Evolutionary conservation across 92 coral and sea anemone species (phyloP).

Genomic region (Anthopleura xanthogrammica): DNA sequence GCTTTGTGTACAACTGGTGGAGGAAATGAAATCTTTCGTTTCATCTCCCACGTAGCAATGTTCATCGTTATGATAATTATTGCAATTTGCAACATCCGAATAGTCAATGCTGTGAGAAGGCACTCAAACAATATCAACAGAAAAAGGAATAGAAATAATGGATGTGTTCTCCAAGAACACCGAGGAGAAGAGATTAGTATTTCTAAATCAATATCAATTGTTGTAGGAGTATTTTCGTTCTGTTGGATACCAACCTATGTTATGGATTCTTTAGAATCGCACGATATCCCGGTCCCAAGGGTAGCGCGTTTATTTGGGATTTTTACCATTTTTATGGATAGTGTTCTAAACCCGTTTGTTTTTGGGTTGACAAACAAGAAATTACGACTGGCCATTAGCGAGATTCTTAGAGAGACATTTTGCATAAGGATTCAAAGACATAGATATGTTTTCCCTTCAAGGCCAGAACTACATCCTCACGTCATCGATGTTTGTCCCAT

Average conservation of each 20-base stretch:
- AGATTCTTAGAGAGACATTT: slow-evolving; percentile 4
- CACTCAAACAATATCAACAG: slow-evolving; percentile 22
- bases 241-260: slow-evolving; percentile 61
- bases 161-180: slow-evolving; percentile 1
- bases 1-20: slow-evolving; percentile 55
- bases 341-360: slow-evolving; percentile 45
- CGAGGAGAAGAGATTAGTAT: slow-evolving; percentile 54
- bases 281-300: slow-evolving; percentile 35
- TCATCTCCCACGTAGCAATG: slow-evolving; percentile 40
- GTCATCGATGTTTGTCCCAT: background rate
- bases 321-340: slow-evolving; percentile 53
- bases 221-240: slow-evolving; percentile 43
- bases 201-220: slow-evolving; percentile 39
- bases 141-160: background rate
- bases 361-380: slow-evolving; percentile 48
- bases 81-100: slow-evolving; percentile 37
- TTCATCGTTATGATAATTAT: slow-evolving; percentile 26
- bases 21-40: slow-evolving; percentile 30
- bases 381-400: slow-evolving; percentile 34
- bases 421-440: background rate
- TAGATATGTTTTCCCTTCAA: background rate
- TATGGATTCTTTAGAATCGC: slow-evolving; percentile 54
- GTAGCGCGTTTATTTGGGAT: slow-evolving; percentile 45
- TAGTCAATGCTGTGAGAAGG: slow-evolving; percentile 28
- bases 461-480: background rate